Conservation (phyloP, 2,888 invertebrate species). For the Epinotia brunnichana region DNA sequence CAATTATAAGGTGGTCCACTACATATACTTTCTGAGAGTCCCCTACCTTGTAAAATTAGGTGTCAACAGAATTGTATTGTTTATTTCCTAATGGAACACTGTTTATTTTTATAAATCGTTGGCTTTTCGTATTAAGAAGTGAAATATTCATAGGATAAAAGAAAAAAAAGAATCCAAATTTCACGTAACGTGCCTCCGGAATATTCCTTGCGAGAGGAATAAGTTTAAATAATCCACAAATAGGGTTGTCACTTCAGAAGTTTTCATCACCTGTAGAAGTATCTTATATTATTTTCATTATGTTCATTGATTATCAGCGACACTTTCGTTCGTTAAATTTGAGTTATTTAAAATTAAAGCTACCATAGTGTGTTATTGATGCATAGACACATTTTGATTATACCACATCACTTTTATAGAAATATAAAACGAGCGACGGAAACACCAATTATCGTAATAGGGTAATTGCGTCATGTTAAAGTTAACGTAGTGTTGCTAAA, state of each 20-base stretch:
- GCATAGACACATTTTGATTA: background rate
- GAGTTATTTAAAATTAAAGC: no score
- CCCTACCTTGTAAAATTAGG: background rate
- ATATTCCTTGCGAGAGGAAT: conserved; percentile 67
- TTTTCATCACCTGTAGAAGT: background rate
- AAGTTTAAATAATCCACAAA: conserved; percentile 68
- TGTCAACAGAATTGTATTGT: conserved; percentile 10
- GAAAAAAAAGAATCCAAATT: conserved; percentile 57
- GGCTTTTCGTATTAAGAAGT: conserved; percentile 35
- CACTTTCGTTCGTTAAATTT: background rate
- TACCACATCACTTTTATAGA: background rate
- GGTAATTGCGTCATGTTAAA: no score
- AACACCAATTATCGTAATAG: background rate
- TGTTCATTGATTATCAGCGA: background rate
- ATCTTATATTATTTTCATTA: background rate
- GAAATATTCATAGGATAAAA: conserved; percentile 49
- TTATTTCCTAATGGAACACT: conserved; percentile 5
- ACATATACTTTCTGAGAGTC: no score
- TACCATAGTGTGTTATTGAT: no score
- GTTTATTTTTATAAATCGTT: conserved; percentile 31
- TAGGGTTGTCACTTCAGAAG: conserved; percentile 29
- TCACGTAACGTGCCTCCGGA: conserved; percentile 59
- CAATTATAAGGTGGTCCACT: no score
- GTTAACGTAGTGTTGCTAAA: no score
- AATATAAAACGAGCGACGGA: background rate